Evolutionary conservation across 2,797 vertebrate species (phyloP).

Genomic region (Lophotriccus pileatus): DNA sequence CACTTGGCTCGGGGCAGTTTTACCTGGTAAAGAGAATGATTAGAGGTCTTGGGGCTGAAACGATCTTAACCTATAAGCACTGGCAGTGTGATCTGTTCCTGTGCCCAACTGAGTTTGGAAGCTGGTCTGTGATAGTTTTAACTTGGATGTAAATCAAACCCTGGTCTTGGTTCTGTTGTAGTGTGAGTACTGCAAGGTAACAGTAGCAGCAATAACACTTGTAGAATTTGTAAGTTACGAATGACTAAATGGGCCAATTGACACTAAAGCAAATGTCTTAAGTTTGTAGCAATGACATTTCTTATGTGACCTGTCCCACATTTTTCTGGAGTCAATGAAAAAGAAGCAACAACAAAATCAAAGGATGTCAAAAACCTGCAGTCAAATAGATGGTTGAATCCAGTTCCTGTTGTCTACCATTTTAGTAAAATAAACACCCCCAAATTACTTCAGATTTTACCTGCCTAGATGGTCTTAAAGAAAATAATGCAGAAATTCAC

Average conservation of each 20-base stretch:
- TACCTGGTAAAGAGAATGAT: no score
- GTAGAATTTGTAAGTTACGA: background rate
- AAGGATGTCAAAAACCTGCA: background rate
- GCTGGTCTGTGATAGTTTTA: background rate
- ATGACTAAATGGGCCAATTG: background rate
- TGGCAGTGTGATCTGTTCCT: rapidly evolving
- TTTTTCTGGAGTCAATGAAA: background rate
- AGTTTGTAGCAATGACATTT: background rate
- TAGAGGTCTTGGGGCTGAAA: no score
- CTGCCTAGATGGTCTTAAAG: background rate
- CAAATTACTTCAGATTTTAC: background rate
- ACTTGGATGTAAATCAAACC: background rate
- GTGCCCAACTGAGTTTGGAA: background rate
- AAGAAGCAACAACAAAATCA: background rate
- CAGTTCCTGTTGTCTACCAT: background rate
- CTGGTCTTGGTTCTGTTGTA: background rate
- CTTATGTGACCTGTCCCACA: background rate
- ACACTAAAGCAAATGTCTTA: background rate
- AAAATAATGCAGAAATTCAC: background rate
- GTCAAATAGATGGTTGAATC: background rate
- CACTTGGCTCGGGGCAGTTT: no score
- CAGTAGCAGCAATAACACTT: background rate
- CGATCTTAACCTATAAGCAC: no score
- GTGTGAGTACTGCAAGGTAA: background rate
- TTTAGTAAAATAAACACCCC: background rate